phyloP scores from a whole-genome alignment of 2,888 invertebrate species.

The Calameuta idolon region DNA sequence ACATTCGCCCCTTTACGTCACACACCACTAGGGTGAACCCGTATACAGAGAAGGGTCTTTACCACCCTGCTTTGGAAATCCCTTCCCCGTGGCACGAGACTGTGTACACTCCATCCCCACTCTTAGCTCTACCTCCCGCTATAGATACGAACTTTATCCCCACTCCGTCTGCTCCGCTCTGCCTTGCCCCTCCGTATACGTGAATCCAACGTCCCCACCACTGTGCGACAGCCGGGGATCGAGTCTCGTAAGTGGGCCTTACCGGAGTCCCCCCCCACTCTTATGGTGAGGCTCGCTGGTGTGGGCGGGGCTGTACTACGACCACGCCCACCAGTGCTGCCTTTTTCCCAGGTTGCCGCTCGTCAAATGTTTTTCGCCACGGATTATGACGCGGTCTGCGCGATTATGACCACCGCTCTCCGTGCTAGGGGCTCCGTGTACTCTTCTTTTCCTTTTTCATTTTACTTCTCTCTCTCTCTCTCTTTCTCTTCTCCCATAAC shows the following conservation, averaged over 20 bases:
- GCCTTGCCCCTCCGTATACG: neutral
- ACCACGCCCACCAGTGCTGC: constrained; percentile 54
- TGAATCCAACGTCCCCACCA: neutral
- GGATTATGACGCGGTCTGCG: constrained; percentile 67
- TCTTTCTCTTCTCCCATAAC: constrained; percentile 16
- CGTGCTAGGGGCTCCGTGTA: constrained; percentile 25
- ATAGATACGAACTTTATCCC: neutral
- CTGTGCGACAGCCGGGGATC: constrained; percentile 30
- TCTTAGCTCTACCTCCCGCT: constrained; percentile 11
- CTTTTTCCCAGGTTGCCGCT: constrained; percentile 59
- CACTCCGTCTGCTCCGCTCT: neutral
- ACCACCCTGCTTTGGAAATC: neutral
- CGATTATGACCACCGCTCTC: constrained; percentile 64
- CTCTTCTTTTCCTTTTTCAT: constrained; percentile 18
- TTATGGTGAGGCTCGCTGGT: neutral
- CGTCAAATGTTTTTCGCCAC: constrained; percentile 67
- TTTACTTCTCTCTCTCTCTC: constrained; percentile 16
- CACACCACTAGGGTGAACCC: neutral
- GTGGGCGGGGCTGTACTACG: constrained; percentile 25
- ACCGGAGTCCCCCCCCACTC: neutral
- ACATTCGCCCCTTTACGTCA: neutral
- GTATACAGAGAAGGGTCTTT: neutral
- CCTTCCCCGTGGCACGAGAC: neutral
- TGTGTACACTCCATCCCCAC: constrained; percentile 1
- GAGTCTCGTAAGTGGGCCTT: constrained; percentile 19